These are phyloP conservation scores for Cartodere bifasciata DNA, from an alignment of 2,888 invertebrate genomes.

Conservation along the genomic window DNA sequence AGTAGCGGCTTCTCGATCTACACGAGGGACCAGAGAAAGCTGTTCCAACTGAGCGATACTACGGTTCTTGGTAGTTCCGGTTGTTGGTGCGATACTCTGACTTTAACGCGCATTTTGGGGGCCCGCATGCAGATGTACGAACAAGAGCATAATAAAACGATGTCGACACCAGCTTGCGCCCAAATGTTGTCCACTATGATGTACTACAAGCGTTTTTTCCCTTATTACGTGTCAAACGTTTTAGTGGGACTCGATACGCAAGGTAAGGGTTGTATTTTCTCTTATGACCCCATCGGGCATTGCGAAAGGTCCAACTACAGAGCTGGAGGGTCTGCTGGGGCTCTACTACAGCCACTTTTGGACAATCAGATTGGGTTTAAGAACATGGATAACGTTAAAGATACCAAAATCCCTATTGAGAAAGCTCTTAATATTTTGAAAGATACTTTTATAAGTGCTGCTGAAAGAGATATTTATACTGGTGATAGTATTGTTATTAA, in stretches of 20 bases:
- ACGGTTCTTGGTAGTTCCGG: conserved; percentile 91
- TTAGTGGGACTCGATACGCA: conserved; percentile 87
- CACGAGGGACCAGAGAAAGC: conserved; percentile 77
- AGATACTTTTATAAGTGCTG: conserved; percentile 95
- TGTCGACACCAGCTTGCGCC: conserved; percentile 85
- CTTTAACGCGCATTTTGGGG: conserved; percentile 70
- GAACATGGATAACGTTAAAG: conserved; percentile 64
- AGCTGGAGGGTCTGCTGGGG: conserved; percentile 84
- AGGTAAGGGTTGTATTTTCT: conserved; percentile 89
- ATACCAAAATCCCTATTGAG: conserved; percentile 56
- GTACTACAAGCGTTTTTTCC: conserved; percentile 95
- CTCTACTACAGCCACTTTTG: conserved; percentile 83
- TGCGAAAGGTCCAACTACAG: conserved; percentile 74
- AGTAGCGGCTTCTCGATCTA: conserved; percentile 85
- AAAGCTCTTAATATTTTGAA: conserved; percentile 76
- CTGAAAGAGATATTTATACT: conserved; percentile 95
- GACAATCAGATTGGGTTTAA: conserved; percentile 92
- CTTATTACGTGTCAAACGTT: conserved; percentile 92
- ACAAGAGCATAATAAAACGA: conserved; percentile 85
- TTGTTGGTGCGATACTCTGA: conserved; percentile 95
- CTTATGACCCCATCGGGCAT: conserved; percentile 96
- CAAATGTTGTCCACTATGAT: conserved; percentile 94
- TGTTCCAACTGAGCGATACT: conserved; percentile 66
- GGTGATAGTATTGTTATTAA: conserved; percentile 83
- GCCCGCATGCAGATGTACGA: conserved; percentile 91